A percentile compares a stretch with the other conserved stretches of the same genome.
phyloP scores from a whole-genome alignment of 2,113 vertebrate species.

The Oncorhynchus masou region DNA sequence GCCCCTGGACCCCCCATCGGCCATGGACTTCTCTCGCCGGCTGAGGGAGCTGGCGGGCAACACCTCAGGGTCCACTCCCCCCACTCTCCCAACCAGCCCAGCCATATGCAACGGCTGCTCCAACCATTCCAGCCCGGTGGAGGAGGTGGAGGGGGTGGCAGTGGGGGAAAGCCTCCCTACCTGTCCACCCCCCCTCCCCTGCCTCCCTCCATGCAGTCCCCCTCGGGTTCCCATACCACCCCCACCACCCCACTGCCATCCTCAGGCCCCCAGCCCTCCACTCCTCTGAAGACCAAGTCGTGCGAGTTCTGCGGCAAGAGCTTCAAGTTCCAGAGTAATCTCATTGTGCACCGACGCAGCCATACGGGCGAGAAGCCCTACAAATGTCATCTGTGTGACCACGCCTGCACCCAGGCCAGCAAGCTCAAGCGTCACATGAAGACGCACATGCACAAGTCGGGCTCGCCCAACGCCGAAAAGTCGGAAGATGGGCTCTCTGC shows the following conservation, averaged over 20 bases:
- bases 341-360: slow-evolving; percentile 97
- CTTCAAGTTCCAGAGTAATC: slow-evolving; percentile 99
- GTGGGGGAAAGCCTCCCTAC: slow-evolving; percentile 86
- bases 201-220: slow-evolving; percentile 92
- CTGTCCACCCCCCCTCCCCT: slow-evolving; percentile 93
- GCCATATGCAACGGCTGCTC: slow-evolving; percentile 98
- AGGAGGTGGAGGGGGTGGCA: slow-evolving; percentile 67
- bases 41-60: slow-evolving; percentile 98
- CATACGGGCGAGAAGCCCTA: slow-evolving; percentile 99
- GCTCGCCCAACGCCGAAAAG: slow-evolving; percentile 92
- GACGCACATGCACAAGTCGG: slow-evolving; percentile 98
- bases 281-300: slow-evolving; percentile 91
- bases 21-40: slow-evolving; percentile 99
- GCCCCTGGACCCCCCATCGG: slow-evolving; percentile 94
- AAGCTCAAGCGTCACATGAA: slow-evolving; percentile 99
- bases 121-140: slow-evolving; percentile 96
- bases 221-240: slow-evolving; percentile 88
- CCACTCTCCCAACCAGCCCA: slow-evolving; percentile 93
- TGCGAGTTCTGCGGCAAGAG: slow-evolving; percentile 99
- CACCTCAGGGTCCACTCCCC: slow-evolving; percentile 91
- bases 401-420: slow-evolving; percentile 98
- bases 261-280: slow-evolving; percentile 59
- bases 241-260: slow-evolving; percentile 66
- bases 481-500: slow-evolving; percentile 95
- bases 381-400: slow-evolving; percentile 98